A percentile compares a stretch with the other conserved stretches of the same genome.
Conservation (phyloP, 2,113 vertebrate genomes). For the Xenopus tropicalis region UCB_Xtro_10.0 CM004446.2:92785501-92786000, state of each 20-base stretch:
- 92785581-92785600: background rate
- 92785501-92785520: too few species aligned
- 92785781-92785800: background rate
- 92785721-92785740: constrained; percentile 3
- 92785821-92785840: constrained; percentile 14
- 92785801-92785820: background rate
- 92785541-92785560: background rate
- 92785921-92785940: background rate
- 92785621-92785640: background rate
- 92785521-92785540: too few species aligned
- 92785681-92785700: background rate
- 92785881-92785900: background rate
- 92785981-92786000: background rate
- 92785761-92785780: background rate
- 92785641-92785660: constrained; percentile 1
- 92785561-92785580: background rate
- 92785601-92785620: background rate
- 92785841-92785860: constrained; percentile 11
- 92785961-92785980: background rate
- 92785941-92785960: background rate
- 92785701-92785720: background rate
- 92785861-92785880: constrained; percentile 2
- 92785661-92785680: background rate
- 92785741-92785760: background rate
- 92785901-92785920: constrained; percentile 16